Evolutionary conservation across 1,140 invertebrate genomes (phyloP).

Genomic region (Gonioctena quinquepunctata): DNA sequence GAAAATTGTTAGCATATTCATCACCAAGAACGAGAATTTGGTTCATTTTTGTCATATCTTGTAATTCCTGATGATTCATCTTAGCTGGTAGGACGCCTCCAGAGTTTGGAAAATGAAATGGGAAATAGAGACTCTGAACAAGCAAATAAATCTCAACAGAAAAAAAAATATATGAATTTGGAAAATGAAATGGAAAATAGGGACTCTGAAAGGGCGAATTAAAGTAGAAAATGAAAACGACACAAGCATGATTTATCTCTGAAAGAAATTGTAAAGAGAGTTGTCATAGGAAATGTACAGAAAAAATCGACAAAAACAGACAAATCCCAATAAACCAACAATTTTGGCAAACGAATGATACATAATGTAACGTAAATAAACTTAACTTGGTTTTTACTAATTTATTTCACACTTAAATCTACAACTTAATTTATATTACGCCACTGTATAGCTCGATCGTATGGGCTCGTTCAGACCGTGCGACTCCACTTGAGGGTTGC

Average conservation of each 20-base stretch:
- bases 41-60: no score
- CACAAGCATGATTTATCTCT: conserved; percentile 10
- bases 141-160: not conserved
- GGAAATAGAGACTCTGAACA: not conserved
- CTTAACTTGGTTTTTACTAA: no score
- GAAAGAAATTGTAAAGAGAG: not conserved
- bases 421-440: no score
- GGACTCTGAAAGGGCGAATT: not conserved
- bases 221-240: conserved; percentile 1
- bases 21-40: no score
- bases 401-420: no score
- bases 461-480: no score
- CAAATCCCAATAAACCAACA: not conserved
- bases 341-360: not conserved
- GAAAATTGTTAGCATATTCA: no score
- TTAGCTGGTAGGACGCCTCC: no score
- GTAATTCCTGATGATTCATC: no score
- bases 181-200: not conserved
- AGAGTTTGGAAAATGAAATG: not conserved
- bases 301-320: conserved; percentile 1
- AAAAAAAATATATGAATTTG: not conserved
- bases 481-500: no score
- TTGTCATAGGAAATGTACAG: not conserved
- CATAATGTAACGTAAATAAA: not conserved
- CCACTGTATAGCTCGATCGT: no score